phyloP scores from a whole-genome alignment of 2,797 vertebrate genomes.

The Enoplosus armatus region DNA sequence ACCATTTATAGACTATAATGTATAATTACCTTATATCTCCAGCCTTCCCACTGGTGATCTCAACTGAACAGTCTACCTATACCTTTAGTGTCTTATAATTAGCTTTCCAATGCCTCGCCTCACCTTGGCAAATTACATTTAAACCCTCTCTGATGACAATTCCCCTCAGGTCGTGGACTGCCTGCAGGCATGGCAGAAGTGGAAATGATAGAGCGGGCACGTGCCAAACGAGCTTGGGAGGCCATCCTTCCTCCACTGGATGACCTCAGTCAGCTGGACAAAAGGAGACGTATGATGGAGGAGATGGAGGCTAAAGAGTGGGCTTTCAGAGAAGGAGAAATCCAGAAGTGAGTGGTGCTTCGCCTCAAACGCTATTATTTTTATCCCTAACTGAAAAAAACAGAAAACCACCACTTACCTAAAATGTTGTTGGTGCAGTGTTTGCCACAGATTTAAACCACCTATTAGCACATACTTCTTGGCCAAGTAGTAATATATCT shows the following conservation, averaged over 20 bases:
- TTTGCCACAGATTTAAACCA: slow-evolving; percentile 1
- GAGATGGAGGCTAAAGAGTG: slow-evolving; percentile 94
- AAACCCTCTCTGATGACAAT: background rate
- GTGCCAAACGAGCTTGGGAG: slow-evolving; percentile 91
- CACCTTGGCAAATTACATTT: background rate
- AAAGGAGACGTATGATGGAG: slow-evolving; percentile 92
- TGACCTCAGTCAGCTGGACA: slow-evolving; percentile 83
- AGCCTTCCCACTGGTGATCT: background rate
- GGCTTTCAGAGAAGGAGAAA: slow-evolving; percentile 94
- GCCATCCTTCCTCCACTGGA: slow-evolving; percentile 88
- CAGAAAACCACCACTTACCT: background rate
- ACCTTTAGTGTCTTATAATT: background rate
- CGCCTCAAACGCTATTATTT: background rate
- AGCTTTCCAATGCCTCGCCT: background rate
- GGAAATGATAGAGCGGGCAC: slow-evolving; percentile 92
- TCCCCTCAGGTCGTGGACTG: slow-evolving; percentile 88
- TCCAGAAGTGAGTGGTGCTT: slow-evolving; percentile 88
- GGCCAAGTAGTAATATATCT: background rate
- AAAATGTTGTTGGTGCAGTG: background rate
- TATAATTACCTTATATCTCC: background rate
- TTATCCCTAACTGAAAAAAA: background rate
- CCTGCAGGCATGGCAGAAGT: slow-evolving; percentile 92
- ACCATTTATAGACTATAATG: background rate
- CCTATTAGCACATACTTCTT: background rate
- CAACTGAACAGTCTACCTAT: background rate